A percentile compares a stretch with the other conserved stretches of the same genome.
phyloP scores from a whole-genome alignment of 2,113 vertebrate genomes.

The Ariopsis seemanni region DNA sequence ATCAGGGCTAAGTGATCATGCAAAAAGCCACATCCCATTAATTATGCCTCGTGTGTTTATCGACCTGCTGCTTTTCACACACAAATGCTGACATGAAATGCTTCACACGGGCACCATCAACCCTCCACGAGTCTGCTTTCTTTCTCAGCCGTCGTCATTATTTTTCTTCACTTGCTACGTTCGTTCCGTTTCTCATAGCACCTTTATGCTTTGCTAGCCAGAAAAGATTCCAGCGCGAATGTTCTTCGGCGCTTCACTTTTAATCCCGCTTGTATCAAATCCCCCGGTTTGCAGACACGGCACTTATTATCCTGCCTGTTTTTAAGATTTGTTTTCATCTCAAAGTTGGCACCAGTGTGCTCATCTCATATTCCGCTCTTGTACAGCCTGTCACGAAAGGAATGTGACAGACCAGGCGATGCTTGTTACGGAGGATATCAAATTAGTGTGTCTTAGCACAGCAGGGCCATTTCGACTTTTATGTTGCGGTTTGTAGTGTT shows the following conservation, averaged over 20 bases:
- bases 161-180: not conserved
- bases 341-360: conserved; percentile 33
- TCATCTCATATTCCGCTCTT: conserved; percentile 50
- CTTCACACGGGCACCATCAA: conserved; percentile 7
- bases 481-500: conserved; percentile 55
- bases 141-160: not conserved
- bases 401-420: conserved; percentile 52
- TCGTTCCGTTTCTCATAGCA: not conserved
- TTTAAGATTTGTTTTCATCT: conserved; percentile 38
- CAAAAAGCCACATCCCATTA: conserved; percentile 11
- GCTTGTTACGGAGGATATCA: conserved; percentile 60
- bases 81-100: not conserved
- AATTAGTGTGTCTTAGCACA: conserved; percentile 55
- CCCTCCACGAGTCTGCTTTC: not conserved
- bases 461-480: conserved; percentile 50
- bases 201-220: not conserved
- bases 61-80: conserved; percentile 12
- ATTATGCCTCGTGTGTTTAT: conserved; percentile 22
- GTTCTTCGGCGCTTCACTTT: conserved; percentile 3
- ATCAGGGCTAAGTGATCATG: conserved; percentile 20
- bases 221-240: not conserved
- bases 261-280: conserved; percentile 35
- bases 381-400: conserved; percentile 51
- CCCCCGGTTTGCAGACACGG: conserved; percentile 36
- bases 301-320: conserved; percentile 40